Percentiles rank a stretch among this genome's conserved stretches.
Evolutionary conservation across 2,797 vertebrate genomes (phyloP).

Genomic region (Sylvilagus floridanus): DNA sequence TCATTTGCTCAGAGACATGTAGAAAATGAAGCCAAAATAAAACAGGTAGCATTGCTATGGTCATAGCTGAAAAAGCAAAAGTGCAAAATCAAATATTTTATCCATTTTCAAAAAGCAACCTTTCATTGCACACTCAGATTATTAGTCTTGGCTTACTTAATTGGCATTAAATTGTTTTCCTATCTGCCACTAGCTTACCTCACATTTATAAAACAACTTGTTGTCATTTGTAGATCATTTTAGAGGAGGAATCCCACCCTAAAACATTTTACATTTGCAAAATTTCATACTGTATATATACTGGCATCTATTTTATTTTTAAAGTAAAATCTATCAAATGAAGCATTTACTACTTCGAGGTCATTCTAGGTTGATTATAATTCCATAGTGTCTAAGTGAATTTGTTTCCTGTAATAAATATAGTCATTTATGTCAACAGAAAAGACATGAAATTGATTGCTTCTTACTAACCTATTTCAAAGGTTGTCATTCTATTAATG

Average conservation of each 20-base stretch:
- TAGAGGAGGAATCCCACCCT: constrained; percentile 43
- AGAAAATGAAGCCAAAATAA: not conserved
- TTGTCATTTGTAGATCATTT: constrained; percentile 60
- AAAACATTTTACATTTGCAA: constrained; percentile 18
- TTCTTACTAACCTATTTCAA: constrained; percentile 52
- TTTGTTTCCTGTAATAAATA: constrained; percentile 68
- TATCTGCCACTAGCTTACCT: constrained; percentile 39
- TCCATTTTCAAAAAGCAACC: constrained; percentile 38
- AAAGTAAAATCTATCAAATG: constrained; percentile 67
- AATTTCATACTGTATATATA: constrained; percentile 57
- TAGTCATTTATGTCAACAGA: constrained; percentile 50
- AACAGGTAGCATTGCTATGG: not conserved
- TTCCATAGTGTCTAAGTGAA: constrained; percentile 52
- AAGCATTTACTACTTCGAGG: constrained; percentile 29
- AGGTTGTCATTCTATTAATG: constrained; percentile 49
- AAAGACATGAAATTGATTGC: constrained; percentile 44
- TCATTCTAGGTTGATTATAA: constrained; percentile 36
- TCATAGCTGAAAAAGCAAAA: not conserved
- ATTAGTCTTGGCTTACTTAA: constrained; percentile 41
- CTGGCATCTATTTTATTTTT: constrained; percentile 54
- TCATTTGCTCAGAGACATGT: constrained; percentile 12
- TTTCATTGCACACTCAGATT: not conserved
- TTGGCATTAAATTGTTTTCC: constrained; percentile 46
- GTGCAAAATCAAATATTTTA: constrained; percentile 52
- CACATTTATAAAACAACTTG: constrained; percentile 57